Percentiles rank a stretch among this genome's conserved stretches.
Conservation (phyloP, 2,888 invertebrate genomes). For the Patella ulyssiponensis region DNA sequence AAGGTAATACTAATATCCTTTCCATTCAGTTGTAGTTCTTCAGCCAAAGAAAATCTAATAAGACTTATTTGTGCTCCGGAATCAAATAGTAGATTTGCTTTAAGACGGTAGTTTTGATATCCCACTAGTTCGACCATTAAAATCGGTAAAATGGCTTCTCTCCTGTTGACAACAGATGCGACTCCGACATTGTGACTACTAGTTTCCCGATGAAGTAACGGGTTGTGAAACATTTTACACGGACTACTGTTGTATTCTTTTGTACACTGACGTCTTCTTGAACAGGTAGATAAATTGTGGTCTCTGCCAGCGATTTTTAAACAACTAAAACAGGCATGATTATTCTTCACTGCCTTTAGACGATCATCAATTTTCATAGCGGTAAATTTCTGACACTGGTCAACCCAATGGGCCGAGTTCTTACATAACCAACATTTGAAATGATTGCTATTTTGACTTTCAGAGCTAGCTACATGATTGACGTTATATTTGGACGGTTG, state of each 20-base stretch:
- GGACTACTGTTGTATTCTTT: not conserved
- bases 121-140: not conserved
- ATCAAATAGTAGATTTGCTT: not conserved
- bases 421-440: not conserved
- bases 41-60: not conserved
- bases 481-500: not conserved
- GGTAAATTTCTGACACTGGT: not conserved
- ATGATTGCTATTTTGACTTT: not conserved
- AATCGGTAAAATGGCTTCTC: not conserved
- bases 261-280: conserved; percentile 1
- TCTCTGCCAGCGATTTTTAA: not conserved
- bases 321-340: not conserved
- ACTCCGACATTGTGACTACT: not conserved
- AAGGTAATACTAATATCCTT: not conserved
- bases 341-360: not conserved
- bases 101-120: not conserved
- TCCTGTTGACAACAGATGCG: not conserved
- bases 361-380: not conserved
- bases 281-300: not conserved
- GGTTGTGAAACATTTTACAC: not conserved
- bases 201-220: not conserved
- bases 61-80: not conserved
- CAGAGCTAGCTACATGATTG: not conserved
- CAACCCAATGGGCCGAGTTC: not conserved
- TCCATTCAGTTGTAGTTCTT: not conserved